A percentile compares a stretch with the other conserved stretches of the same genome.
phyloP scores from a whole-genome alignment of 2,888 invertebrate genomes.

The Drosophila subsilvestris region DNA sequence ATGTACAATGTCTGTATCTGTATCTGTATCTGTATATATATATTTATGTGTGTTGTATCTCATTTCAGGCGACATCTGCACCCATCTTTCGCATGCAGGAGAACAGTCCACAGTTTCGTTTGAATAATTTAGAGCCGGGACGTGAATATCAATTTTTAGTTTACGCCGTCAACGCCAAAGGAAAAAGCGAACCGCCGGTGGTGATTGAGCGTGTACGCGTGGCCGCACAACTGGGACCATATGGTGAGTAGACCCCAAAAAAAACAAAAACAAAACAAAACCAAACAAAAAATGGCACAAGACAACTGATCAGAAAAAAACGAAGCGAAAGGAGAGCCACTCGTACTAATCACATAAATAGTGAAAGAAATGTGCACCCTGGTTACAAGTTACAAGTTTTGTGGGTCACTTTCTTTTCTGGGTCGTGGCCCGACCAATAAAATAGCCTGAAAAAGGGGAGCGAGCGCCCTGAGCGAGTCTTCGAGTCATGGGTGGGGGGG shows the following conservation, averaged over 20 bases:
- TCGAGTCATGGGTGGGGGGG: neutral
- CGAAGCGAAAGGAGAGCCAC: constrained; percentile 5
- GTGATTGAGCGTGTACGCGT: constrained; percentile 86
- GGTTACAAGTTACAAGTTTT: constrained; percentile 33
- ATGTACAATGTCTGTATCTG: constrained; percentile 3
- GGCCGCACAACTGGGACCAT: constrained; percentile 84
- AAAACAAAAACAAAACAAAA: neutral
- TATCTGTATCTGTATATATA: neutral
- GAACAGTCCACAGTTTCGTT: constrained; percentile 88
- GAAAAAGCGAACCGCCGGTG: constrained; percentile 90
- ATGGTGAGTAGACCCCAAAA: constrained; percentile 78
- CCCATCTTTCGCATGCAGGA: constrained; percentile 88
- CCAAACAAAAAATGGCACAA: neutral
- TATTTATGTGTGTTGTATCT: constrained; percentile 28
- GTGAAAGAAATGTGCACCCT: constrained; percentile 52
- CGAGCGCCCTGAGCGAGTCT: neutral
- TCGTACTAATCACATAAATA: constrained; percentile 48
- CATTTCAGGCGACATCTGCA: constrained; percentile 85
- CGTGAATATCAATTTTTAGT: constrained; percentile 91
- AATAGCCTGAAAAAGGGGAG: constrained; percentile 38
- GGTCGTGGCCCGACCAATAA: constrained; percentile 45
- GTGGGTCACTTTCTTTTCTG: constrained; percentile 36
- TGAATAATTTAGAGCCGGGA: constrained; percentile 90
- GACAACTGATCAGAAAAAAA: neutral
- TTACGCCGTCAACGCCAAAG: constrained; percentile 92